Conservation (phyloP, 2,888 invertebrate species). For the Harpalus rubripes region DNA sequence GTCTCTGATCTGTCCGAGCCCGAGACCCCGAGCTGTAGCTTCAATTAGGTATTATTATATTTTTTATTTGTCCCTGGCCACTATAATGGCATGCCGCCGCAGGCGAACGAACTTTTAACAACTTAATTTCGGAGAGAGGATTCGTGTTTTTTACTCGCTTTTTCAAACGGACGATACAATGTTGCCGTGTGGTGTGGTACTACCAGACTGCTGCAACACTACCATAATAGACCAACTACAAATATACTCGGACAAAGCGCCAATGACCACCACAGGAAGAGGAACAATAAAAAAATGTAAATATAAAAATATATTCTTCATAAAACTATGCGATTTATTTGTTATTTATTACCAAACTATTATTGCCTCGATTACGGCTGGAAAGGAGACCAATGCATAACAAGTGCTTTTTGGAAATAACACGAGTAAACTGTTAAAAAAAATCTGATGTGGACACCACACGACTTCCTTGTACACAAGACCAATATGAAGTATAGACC, state of each 20-base stretch:
- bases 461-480: no score
- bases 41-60: conserved; percentile 73
- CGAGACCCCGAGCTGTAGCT: conserved; percentile 62
- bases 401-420: no score
- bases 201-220: conserved; percentile 31
- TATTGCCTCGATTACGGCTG: no score
- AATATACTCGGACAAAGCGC: not conserved
- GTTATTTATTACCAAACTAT: no score
- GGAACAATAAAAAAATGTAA: no score
- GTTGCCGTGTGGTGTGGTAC: conserved; percentile 63
- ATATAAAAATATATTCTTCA: no score
- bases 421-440: no score
- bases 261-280: not conserved
- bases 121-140: conserved; percentile 71
- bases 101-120: conserved; percentile 71
- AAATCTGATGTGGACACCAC: no score
- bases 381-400: no score
- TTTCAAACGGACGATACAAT: conserved; percentile 64
- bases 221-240: conserved; percentile 26
- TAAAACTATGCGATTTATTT: no score
- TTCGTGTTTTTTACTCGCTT: conserved; percentile 70
- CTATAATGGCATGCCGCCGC: conserved; percentile 71
- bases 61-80: conserved; percentile 71
- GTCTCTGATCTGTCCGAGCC: conserved; percentile 51
- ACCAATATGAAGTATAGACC: no score